Evolutionary conservation across 2,888 invertebrate species (phyloP).

Genomic region (Protonemura montana): DNA sequence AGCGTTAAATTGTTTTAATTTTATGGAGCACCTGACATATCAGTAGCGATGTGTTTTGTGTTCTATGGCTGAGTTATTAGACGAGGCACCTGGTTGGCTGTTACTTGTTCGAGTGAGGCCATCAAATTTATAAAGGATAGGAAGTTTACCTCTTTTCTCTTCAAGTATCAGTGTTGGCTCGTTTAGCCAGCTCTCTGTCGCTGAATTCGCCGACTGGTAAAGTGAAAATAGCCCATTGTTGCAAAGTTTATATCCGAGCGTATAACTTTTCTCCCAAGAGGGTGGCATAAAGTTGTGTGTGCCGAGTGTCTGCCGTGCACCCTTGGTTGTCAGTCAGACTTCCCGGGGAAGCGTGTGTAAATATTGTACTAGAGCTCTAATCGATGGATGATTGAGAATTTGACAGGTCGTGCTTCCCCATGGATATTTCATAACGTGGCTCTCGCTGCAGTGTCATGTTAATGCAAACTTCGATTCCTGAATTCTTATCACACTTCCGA

Average conservation of each 20-base stretch:
- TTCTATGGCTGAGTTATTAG: too few species aligned
- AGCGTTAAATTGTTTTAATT: too few species aligned
- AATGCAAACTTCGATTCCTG: neutral
- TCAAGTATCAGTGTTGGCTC: too few species aligned
- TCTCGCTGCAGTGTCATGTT: neutral
- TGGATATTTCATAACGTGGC: neutral
- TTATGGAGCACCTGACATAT: too few species aligned
- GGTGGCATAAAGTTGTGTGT: neutral
- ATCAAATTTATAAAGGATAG: too few species aligned
- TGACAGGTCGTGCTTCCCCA: neutral
- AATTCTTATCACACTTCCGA: neutral
- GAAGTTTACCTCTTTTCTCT: too few species aligned
- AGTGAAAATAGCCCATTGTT: neutral
- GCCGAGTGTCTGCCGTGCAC: neutral
- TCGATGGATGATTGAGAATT: neutral
- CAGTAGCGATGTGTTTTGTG: too few species aligned
- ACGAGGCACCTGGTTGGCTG: too few species aligned
- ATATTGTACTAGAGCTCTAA: neutral
- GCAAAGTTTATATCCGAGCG: neutral
- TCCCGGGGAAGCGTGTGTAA: neutral
- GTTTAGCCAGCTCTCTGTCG: neutral
- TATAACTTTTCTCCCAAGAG: neutral
- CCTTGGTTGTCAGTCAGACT: neutral
- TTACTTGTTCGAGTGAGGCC: too few species aligned
- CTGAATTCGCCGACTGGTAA: neutral